phyloP scores from a whole-genome alignment of 2,888 invertebrate species.

The Philopedon plagiatum region DNA sequence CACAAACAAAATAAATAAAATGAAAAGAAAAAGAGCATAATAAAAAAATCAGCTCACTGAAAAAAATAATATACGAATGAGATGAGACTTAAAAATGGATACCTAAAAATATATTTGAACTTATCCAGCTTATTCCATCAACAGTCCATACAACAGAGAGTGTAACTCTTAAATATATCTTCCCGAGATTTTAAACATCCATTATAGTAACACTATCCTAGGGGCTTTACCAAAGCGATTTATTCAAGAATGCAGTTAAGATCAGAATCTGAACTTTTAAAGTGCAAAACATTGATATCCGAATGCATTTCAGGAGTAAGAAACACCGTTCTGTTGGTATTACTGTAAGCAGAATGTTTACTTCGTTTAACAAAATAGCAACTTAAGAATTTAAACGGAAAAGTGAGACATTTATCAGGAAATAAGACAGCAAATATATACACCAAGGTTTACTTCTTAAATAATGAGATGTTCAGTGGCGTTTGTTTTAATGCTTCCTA shows the following conservation, averaged over 20 bases:
- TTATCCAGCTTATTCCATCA: too few species aligned
- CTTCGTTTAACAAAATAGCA: conserved; percentile 25
- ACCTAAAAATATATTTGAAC: too few species aligned
- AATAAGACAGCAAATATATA: neutral
- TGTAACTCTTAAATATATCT: neutral
- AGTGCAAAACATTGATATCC: conserved; percentile 46
- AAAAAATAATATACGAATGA: too few species aligned
- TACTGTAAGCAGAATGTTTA: conserved; percentile 36
- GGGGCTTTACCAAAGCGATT: conserved; percentile 33
- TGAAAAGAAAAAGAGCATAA: too few species aligned
- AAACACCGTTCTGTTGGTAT: conserved; percentile 36
- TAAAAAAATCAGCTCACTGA: too few species aligned
- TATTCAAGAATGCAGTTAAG: conserved; percentile 43
- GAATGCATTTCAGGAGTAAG: conserved; percentile 34
- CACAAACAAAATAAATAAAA: too few species aligned
- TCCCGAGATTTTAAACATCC: conserved; percentile 5
- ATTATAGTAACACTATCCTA: conserved; percentile 34
- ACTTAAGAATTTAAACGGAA: conserved; percentile 3
- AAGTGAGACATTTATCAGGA: conserved; percentile 20
- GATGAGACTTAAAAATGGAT: too few species aligned
- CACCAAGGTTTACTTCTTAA: neutral
- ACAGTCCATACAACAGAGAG: too few species aligned
- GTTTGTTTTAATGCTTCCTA: too few species aligned
- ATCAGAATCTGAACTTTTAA: conserved; percentile 38
- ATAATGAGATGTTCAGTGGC: neutral